Percentiles rank a stretch among this genome's conserved stretches.
Conservation (phyloP, 2,797 vertebrate species). For the Sebastes matsubarae region DNA sequence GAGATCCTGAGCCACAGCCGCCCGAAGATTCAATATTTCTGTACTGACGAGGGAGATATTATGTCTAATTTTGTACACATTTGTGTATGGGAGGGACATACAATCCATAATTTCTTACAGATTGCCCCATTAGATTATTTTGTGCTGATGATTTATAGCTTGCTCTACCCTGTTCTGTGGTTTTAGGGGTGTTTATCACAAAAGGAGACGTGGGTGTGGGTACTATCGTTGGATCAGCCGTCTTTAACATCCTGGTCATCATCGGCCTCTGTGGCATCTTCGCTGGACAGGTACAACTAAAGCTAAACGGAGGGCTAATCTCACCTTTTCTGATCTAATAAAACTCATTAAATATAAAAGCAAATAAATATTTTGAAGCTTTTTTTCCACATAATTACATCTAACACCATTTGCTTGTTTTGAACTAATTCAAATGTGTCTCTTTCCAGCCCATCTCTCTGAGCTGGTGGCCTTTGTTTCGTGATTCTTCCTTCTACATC, state of each 20-base stretch:
- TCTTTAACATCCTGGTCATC: slow-evolving; percentile 88
- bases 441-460: slow-evolving; percentile 77
- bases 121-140: background rate
- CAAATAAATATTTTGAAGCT: background rate
- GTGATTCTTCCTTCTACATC: slow-evolving; percentile 84
- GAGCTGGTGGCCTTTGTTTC: slow-evolving; percentile 87
- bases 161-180: background rate
- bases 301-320: background rate
- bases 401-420: background rate
- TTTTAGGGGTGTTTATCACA: slow-evolving; percentile 86
- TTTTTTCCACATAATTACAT: background rate
- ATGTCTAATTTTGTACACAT: background rate
- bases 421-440: background rate
- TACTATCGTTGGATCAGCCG: slow-evolving; percentile 87
- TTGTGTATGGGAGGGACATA: background rate
- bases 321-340: background rate
- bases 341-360: background rate
- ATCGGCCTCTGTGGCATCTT: slow-evolving; percentile 87
- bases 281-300: slow-evolving; percentile 74
- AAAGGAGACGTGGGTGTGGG: slow-evolving; percentile 88
- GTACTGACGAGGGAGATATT: background rate
- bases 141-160: background rate
- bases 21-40: background rate
- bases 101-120: background rate
- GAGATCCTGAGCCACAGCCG: too few species aligned